These are phyloP conservation scores for Zaprionus lachaisei DNA, from an alignment of 1,140 invertebrate species.

Conservation along the genomic window DNA sequence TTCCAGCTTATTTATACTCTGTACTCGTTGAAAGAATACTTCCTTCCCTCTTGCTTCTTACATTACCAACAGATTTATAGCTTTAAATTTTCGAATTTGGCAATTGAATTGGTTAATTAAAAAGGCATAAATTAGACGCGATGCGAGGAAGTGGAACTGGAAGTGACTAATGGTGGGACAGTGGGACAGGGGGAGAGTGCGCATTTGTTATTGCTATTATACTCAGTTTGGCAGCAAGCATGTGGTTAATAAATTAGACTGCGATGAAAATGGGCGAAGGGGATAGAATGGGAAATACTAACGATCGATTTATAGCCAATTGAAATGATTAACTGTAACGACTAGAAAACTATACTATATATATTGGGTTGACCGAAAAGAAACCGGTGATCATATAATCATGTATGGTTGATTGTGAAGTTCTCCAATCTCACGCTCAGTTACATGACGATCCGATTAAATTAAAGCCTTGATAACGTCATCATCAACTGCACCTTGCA, in stretches of 20 bases:
- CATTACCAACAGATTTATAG: background rate
- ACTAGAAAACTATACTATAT: background rate
- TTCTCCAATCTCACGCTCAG: no score
- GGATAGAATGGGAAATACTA: background rate
- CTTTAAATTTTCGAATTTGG: slow-evolving; percentile 10
- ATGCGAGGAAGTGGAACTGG: slow-evolving; percentile 17
- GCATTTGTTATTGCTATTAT: slow-evolving; percentile 7
- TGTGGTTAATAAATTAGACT: background rate
- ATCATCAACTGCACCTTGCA: no score
- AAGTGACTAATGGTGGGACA: slow-evolving; percentile 48
- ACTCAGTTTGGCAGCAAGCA: slow-evolving; percentile 1
- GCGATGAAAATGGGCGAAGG: background rate
- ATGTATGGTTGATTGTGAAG: no score
- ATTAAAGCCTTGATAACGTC: no score
- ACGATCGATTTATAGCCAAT: slow-evolving; percentile 1
- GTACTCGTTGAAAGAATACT: background rate
- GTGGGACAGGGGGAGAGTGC: slow-evolving; percentile 44
- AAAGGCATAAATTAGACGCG: slow-evolving; percentile 57
- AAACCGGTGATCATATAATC: no score
- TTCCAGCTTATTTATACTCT: background rate
- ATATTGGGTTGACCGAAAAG: no score
- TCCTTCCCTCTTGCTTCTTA: background rate
- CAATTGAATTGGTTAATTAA: slow-evolving; percentile 46
- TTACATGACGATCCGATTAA: no score
- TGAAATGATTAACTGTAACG: background rate